These are phyloP conservation scores for Australoheros scitulus DNA, from an alignment of 2,113 vertebrate species.

Conservation along the genomic window DNA sequence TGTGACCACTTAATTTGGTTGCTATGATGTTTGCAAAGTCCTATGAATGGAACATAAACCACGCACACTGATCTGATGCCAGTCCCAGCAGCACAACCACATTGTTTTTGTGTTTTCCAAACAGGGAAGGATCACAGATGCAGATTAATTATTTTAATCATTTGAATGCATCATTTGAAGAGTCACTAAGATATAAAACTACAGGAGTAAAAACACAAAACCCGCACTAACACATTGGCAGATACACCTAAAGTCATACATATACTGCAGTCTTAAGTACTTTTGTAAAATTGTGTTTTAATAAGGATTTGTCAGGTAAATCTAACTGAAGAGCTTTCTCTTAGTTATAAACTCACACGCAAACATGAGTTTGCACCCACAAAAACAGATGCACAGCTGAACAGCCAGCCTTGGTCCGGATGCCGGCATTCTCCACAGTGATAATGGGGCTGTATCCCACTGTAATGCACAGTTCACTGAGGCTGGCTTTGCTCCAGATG, in stretches of 20 bases:
- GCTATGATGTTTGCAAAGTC: background rate
- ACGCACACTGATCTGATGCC: background rate
- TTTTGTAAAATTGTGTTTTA: background rate
- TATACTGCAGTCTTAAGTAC: background rate
- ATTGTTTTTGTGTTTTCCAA: background rate
- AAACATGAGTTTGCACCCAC: background rate
- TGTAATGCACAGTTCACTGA: conserved; percentile 65
- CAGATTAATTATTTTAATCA: background rate
- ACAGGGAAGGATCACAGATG: background rate
- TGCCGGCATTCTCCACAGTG: conserved; percentile 51
- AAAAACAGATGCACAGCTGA: conserved; percentile 9
- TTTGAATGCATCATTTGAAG: background rate
- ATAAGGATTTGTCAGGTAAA: background rate
- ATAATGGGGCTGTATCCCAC: conserved; percentile 57
- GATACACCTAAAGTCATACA: background rate
- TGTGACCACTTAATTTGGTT: background rate
- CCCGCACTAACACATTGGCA: background rate
- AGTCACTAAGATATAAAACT: background rate
- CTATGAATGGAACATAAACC: background rate
- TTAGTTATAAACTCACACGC: background rate
- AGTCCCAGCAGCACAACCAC: background rate
- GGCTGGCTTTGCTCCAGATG: conserved; percentile 61
- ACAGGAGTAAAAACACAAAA: background rate
- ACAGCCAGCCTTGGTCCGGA: conserved; percentile 44
- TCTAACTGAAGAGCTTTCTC: background rate